Evolutionary conservation across 2,888 invertebrate species (phyloP).

Genomic region (Rotaria sp.): DNA sequence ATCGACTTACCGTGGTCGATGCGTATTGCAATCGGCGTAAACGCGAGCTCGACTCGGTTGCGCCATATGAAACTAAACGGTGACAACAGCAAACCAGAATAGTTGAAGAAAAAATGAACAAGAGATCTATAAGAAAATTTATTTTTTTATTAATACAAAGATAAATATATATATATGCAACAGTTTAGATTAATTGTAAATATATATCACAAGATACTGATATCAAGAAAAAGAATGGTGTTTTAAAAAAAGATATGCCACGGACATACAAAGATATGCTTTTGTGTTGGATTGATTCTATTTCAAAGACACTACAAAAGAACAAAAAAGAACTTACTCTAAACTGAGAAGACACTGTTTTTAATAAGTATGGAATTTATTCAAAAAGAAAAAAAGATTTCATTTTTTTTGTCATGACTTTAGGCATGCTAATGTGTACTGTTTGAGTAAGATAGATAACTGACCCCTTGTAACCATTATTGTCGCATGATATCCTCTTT

Average conservation of each 20-base stretch:
- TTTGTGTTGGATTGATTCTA: neutral
- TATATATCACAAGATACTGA: neutral
- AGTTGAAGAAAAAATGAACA: neutral
- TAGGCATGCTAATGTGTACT: neutral
- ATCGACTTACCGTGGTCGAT: constrained; percentile 66
- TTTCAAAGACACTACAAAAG: too few relatives aligned
- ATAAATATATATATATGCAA: too few relatives aligned
- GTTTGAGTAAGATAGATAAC: constrained; percentile 1
- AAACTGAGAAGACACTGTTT: neutral
- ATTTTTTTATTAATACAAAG: too few relatives aligned
- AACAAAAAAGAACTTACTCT: too few relatives aligned
- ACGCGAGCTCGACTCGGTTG: constrained; percentile 74
- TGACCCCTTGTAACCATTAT: constrained; percentile 9
- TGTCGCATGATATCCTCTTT: neutral
- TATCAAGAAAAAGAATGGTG: neutral
- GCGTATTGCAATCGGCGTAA: constrained; percentile 95
- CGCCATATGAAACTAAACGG: constrained; percentile 50
- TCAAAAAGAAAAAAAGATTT: neutral
- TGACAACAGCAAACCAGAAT: neutral
- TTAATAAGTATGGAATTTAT: neutral
- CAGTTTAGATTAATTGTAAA: neutral
- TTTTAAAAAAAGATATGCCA: neutral
- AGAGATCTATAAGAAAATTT: neutral
- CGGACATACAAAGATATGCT: neutral
- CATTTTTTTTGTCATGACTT: neutral